Evolutionary conservation across 2,797 vertebrate species (phyloP).

Genomic region (Sardinella longiceps): DNA sequence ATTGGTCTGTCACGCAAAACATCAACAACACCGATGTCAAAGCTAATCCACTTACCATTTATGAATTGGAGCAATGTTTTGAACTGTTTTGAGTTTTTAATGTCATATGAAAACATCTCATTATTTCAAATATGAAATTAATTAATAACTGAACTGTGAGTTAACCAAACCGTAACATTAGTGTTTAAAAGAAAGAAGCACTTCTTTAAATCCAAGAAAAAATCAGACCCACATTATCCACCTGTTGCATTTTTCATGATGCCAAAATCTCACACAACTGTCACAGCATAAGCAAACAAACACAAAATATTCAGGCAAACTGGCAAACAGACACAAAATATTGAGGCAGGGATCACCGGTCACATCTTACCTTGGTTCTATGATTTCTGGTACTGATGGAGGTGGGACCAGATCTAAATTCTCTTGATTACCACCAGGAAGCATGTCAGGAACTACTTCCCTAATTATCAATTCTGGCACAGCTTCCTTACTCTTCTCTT

Average conservation of each 20-base stretch:
- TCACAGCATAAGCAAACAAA: background rate
- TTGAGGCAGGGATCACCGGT: background rate
- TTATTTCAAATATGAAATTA: background rate
- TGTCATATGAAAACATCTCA: background rate
- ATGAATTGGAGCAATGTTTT: background rate
- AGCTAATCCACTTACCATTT: slow-evolving; percentile 21
- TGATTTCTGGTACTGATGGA: slow-evolving; percentile 39
- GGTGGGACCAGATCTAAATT: slow-evolving; percentile 18
- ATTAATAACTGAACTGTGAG: background rate
- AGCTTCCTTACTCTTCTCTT: slow-evolving; percentile 60
- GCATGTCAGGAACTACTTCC: slow-evolving; percentile 13
- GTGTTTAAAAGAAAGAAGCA: background rate
- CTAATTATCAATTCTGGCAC: slow-evolving; percentile 50
- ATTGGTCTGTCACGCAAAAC: slow-evolving; percentile 50
- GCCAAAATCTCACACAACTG: background rate
- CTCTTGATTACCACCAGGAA: slow-evolving; percentile 35
- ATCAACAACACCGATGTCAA: background rate
- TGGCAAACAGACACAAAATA: background rate
- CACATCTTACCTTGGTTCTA: slow-evolving; percentile 70
- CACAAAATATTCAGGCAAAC: background rate
- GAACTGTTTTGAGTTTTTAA: background rate
- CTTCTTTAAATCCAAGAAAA: too few relatives aligned
- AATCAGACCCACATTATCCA: background rate
- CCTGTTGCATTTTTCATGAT: background rate
- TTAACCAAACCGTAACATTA: background rate